Evolutionary conservation across 2,888 invertebrate genomes (phyloP).

Genomic region (Ennomos quercinarius): DNA sequence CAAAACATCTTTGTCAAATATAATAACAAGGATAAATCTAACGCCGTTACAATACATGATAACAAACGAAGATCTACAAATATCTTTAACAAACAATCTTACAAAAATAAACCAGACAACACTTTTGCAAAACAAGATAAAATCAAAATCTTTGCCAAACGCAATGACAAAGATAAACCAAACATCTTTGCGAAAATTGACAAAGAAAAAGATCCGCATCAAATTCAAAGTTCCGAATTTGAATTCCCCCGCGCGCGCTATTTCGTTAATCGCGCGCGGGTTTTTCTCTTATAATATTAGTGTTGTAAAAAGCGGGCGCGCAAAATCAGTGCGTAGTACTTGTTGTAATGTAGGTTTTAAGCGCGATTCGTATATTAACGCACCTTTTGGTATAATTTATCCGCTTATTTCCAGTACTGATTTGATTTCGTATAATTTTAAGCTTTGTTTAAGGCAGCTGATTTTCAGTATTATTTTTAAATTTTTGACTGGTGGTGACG

Average conservation of each 20-base stretch:
- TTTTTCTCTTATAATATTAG: conserved; percentile 23
- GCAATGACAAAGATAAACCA: neutral
- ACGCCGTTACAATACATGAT: too few relatives aligned
- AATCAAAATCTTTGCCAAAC: too few relatives aligned
- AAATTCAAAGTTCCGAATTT: conserved; percentile 23
- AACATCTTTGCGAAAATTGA: neutral
- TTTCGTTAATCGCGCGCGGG: conserved; percentile 6
- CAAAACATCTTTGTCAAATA: too few relatives aligned
- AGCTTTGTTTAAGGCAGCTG: conserved; percentile 48
- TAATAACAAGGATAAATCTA: too few relatives aligned
- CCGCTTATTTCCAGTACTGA: conserved; percentile 74
- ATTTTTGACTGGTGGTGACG: conserved; percentile 37
- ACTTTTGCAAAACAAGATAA: too few relatives aligned
- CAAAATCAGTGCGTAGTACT: conserved; percentile 21
- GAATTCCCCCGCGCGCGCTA: conserved; percentile 15
- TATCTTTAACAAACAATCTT: too few relatives aligned
- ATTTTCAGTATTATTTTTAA: conserved; percentile 64
- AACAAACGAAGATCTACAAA: too few relatives aligned
- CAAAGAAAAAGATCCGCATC: neutral
- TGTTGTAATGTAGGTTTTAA: conserved; percentile 52
- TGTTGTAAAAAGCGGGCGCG: conserved; percentile 32
- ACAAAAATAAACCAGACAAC: too few relatives aligned
- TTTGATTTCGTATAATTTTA: conserved; percentile 58
- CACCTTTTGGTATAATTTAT: conserved; percentile 31
- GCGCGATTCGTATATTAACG: conserved; percentile 57